Evolutionary conservation across 2,113 vertebrate genomes (phyloP).

Genomic region (Seriola quinqueradiata): DNA sequence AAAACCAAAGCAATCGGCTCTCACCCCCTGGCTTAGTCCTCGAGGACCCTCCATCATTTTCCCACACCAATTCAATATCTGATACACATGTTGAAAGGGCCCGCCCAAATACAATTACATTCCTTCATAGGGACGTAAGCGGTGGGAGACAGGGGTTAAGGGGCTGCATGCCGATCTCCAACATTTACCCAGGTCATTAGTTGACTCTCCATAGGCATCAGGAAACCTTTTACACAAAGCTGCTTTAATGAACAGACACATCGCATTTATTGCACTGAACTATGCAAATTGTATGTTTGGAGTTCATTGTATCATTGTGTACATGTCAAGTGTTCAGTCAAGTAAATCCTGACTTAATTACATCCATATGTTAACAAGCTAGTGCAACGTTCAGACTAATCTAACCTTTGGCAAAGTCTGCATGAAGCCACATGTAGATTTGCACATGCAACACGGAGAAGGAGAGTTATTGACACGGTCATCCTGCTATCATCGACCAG

Average conservation of each 20-base stretch:
- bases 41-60: constrained; percentile 22
- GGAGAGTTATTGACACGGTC: background rate
- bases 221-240: constrained; percentile 2
- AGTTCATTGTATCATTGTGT: background rate
- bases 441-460: background rate
- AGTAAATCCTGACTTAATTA: background rate
- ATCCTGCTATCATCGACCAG: constrained; percentile 33
- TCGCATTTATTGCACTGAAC: background rate
- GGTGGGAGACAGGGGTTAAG: constrained; percentile 17
- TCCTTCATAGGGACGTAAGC: constrained; percentile 45
- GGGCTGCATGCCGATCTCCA: constrained; percentile 40
- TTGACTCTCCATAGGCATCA: background rate
- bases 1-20: background rate
- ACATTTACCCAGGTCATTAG: constrained; percentile 44
- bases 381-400: background rate
- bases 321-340: background rate
- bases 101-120: constrained; percentile 66
- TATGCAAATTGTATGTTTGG: background rate
- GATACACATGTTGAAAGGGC: constrained; percentile 66
- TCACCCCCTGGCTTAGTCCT: background rate
- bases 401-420: background rate
- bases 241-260: background rate
- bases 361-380: constrained; percentile 2
- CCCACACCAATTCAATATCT: constrained; percentile 59
- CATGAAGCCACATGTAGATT: background rate